phyloP scores from a whole-genome alignment of 2,888 invertebrate genomes.

The Drosophila cracens region DNA sequence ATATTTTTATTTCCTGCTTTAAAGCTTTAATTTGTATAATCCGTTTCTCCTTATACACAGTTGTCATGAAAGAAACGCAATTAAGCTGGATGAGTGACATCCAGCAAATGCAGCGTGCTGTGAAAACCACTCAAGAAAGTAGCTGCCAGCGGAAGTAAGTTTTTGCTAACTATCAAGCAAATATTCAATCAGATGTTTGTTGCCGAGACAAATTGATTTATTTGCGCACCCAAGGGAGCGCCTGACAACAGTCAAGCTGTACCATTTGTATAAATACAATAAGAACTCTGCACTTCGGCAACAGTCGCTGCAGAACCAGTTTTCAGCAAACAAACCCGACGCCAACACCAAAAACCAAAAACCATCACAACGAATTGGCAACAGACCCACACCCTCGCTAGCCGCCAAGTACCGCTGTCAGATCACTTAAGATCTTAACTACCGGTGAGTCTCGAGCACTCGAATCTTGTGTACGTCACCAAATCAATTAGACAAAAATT shows the following conservation, averaged over 20 bases:
- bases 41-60: constrained; percentile 25
- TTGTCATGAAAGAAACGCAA: constrained; percentile 53
- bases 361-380: constrained; percentile 16
- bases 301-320: constrained; percentile 66
- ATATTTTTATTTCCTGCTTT: constrained; percentile 24
- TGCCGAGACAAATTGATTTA: constrained; percentile 70
- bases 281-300: constrained; percentile 68
- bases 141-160: constrained; percentile 70
- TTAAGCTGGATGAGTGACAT: constrained; percentile 74
- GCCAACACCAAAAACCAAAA: constrained; percentile 25
- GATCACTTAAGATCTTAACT: constrained; percentile 45
- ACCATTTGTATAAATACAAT: constrained; percentile 62
- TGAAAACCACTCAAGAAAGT: constrained; percentile 75
- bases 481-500: constrained; percentile 47
- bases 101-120: constrained; percentile 64
- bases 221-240: constrained; percentile 47
- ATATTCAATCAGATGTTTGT: constrained; percentile 71
- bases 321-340: constrained; percentile 69
- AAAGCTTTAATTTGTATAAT: constrained; percentile 23
- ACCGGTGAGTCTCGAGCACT: constrained; percentile 64
- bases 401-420: constrained; percentile 10
- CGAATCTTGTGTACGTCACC: constrained; percentile 58
- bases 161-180: constrained; percentile 31
- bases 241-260: constrained; percentile 27
- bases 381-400: constrained; percentile 38